phyloP scores from a whole-genome alignment of 1,140 invertebrate species.

The Caenorhabditis briggsae region DNA sequence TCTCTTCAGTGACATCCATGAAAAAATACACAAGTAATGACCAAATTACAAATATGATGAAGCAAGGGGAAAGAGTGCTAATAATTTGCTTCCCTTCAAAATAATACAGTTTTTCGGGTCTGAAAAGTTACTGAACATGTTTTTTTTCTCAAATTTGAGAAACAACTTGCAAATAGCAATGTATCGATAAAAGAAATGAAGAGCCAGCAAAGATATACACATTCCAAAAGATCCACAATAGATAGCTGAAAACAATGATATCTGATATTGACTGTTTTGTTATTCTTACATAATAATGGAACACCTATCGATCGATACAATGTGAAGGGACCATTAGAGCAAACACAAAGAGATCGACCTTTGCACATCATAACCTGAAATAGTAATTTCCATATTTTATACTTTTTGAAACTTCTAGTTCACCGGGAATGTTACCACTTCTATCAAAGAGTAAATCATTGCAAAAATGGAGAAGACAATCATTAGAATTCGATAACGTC shows the following conservation, averaged over 20 bases:
- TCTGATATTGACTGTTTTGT: too few species aligned
- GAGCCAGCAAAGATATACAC: neutral
- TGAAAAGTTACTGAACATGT: neutral
- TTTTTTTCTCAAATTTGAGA: neutral
- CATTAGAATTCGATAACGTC: neutral
- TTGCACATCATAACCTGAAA: slow-evolving; percentile 19
- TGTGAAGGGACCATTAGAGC: neutral
- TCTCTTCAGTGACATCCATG: neutral
- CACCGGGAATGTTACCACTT: neutral
- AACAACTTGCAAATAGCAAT: slow-evolving; percentile 31
- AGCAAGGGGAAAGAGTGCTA: neutral
- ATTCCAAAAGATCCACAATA: slow-evolving; percentile 9
- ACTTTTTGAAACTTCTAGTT: neutral
- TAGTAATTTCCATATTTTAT: neutral
- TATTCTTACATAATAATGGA: neutral
- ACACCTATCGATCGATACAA: neutral
- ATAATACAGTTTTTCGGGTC: neutral
- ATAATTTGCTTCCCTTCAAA: slow-evolving; percentile 6
- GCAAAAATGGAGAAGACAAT: slow-evolving; percentile 11
- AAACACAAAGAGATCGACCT: neutral
- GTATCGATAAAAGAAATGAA: slow-evolving; percentile 9
- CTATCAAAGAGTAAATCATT: neutral
- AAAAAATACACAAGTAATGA: neutral
- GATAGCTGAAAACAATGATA: neutral
- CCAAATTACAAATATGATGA: neutral